These are phyloP conservation scores for Drosophila incognita DNA, from an alignment of 2,888 invertebrate species.

Conservation along the genomic window DNA sequence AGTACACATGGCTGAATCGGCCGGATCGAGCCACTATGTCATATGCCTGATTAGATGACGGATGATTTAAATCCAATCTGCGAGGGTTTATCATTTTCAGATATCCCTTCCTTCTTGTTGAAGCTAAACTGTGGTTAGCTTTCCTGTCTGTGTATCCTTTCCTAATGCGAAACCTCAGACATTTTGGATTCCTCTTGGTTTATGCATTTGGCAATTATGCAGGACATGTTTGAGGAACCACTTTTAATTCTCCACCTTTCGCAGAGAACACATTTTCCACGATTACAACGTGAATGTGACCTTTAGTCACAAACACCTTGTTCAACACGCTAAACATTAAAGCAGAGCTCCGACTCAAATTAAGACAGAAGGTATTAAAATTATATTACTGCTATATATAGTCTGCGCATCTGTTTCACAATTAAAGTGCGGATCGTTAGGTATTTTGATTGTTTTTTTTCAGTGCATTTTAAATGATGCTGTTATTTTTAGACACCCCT, in stretches of 20 bases:
- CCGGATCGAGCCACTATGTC: too few relatives aligned
- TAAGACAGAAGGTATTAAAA: not conserved
- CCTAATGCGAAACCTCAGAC: not conserved
- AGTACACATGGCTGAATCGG: too few relatives aligned
- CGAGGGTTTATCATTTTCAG: too few relatives aligned
- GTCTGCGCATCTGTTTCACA: not conserved
- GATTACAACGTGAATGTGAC: not conserved
- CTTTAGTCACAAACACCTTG: not conserved
- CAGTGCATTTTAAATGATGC: conserved; percentile 23
- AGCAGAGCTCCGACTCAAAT: not conserved
- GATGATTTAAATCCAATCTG: too few relatives aligned
- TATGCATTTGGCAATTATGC: not conserved
- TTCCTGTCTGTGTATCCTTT: too few relatives aligned
- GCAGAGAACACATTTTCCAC: not conserved
- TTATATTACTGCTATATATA: not conserved
- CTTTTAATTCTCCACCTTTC: not conserved
- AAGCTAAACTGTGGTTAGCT: too few relatives aligned
- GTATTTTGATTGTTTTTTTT: not conserved
- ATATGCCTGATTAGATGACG: too few relatives aligned
- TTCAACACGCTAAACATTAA: not conserved
- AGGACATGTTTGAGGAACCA: not conserved
- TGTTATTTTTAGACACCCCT: conserved; percentile 45
- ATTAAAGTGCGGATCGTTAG: conserved; percentile 4
- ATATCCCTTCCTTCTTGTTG: too few relatives aligned
- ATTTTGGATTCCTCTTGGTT: not conserved